Evolutionary conservation across 2,888 invertebrate genomes (phyloP), one percentile per base, ranked within the genome.

Genomic region (Diarsia rubi): DNA sequence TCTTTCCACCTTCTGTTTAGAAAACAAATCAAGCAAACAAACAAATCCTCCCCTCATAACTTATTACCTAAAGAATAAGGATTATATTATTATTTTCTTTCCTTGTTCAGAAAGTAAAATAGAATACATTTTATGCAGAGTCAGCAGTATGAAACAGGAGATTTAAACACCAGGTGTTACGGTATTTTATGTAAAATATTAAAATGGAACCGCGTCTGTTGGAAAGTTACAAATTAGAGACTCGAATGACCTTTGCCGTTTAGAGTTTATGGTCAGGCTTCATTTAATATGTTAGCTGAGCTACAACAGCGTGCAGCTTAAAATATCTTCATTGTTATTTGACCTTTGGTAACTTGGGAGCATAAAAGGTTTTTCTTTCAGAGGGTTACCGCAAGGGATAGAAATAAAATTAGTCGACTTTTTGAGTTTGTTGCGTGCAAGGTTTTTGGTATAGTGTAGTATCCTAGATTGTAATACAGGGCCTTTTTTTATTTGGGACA

Each of bases 141-240:
- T 88, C 79, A 86, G 88, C 88, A 89, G 88, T 89, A 89, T 88
- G 88, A 91, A 92, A 91, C 90, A 86, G 84, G 86, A 92, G 91
- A 92, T 92, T 93, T 91, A 92, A 91, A 87, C 88, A 83, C 83
- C 93, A 94, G 93, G 93, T 94, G 93, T 90, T 92, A 90, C 92
- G 88, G 88, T 92, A 91, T 93, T 93, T 92, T 89, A 90, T 91
- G 90, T 94, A 91, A 93, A 94, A 93, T 93, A 94, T 94, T 92
- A 93, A 92, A 92, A 92, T 90, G 87, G 89, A 87, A 88, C 89
- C 88, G 86, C 88, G 90, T 87, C 88, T 81, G 87, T 82, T 87
- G 83, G 90, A 88, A 89, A 88, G 90, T 91, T 90, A 91, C 92
- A 92, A 93, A 94, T 94, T 92, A 93, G 90, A 88, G 88, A 88